Evolutionary conservation across 2,888 invertebrate species (phyloP), one percentile per base, ranked within the genome.

Genomic region (Odontocerum albicorne): DNA sequence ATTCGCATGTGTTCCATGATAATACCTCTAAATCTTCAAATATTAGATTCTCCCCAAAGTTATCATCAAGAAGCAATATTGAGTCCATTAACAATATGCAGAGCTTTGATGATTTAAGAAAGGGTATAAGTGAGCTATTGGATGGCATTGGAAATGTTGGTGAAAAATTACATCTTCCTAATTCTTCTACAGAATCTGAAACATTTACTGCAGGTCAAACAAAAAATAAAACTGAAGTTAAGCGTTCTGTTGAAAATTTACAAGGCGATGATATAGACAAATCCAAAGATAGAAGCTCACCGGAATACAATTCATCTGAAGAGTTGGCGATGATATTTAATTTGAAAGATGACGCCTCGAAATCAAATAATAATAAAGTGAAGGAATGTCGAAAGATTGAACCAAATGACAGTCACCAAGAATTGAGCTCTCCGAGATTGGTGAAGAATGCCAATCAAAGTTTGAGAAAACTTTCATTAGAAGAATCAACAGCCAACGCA

Each of bases 301-400:
- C 82, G 52, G 83, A 83, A 67, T 84, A 84, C 65, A 84, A 84
- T 67, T 84, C 84, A 8, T 82, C 83, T 43, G 84, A 84, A 65
- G 84, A 84, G 66, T 70, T 84, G 62, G 83, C 84, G 19, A 82
- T 82, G 64, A 84, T 84, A 64, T 84, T 84, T 66, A 82, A 83
- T 65, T 70, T 72, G 15, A 44, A 32, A 13, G 52, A 57, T 38
- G 62, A 62, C 42, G 36, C 49, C 15, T 49, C 50, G 63, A 63
- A 51, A 15, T 40, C 49, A 27, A 21, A 17, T 36, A 33, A 38
- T 10, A 39, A 31, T 35, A 35, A 49, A 22, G 42, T 22, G 1
- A 49, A 49, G 20, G 72, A 72, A 40, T 65, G 63, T 52, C 68
- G 64, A 61, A 65, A 57, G 69, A 72, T 22, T 8, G 35, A 13